Conservation (phyloP, 2,888 invertebrate species). For the Abrostola tripartita region DNA sequence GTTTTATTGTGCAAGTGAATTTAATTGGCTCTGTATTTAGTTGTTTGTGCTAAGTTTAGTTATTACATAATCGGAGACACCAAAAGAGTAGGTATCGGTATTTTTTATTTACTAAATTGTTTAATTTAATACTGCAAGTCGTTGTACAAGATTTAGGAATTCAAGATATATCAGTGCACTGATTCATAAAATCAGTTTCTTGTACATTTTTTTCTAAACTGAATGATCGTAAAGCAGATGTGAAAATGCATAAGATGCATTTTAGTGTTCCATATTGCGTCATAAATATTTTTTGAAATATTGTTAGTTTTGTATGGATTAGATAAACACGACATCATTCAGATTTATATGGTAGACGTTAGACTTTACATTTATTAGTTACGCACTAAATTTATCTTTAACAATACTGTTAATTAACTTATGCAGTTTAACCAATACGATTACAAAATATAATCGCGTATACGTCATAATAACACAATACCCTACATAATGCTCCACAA, state of each 20-base stretch:
- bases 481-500: conserved; percentile 42
- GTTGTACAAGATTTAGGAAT: conserved; percentile 22
- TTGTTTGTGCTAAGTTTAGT: conserved; percentile 61
- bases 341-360: too few relatives aligned
- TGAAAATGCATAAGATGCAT: background rate
- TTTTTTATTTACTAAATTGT: conserved; percentile 44
- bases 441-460: conserved; percentile 25
- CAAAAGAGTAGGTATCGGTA: conserved; percentile 56
- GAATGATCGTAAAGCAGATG: background rate
- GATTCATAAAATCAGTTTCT: background rate
- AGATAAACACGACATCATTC: too few relatives aligned
- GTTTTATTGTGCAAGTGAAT: conserved; percentile 74
- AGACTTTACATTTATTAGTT: background rate
- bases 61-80: conserved; percentile 60
- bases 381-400: background rate
- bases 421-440: background rate
- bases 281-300: background rate
- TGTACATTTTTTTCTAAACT: background rate
- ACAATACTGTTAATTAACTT: background rate
- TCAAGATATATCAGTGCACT: background rate
- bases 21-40: conserved; percentile 51
- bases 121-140: conserved; percentile 10
- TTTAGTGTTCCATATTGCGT: background rate
- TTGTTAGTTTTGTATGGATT: background rate
- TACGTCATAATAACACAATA: conserved; percentile 48